Evolutionary conservation across 2,113 vertebrate species (phyloP).

Genomic region (Passer montanus): DNA sequence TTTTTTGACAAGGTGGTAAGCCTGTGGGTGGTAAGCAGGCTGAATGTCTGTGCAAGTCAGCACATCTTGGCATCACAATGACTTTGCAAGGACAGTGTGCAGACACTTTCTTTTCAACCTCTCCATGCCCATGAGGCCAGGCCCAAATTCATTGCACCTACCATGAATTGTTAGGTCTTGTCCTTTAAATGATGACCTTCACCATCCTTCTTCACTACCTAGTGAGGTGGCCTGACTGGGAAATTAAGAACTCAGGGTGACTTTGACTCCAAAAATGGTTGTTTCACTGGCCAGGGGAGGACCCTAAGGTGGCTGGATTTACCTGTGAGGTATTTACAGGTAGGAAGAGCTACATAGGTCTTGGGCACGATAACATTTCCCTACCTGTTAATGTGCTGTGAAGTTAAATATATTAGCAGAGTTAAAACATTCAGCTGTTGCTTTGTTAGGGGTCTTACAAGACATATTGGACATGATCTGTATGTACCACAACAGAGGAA

Average conservation of each 20-base stretch:
- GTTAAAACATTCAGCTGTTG: background rate
- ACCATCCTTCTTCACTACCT: background rate
- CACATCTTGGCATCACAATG: accelerated
- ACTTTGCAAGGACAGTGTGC: accelerated
- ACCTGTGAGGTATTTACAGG: background rate
- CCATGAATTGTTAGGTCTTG: background rate
- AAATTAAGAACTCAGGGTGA: background rate
- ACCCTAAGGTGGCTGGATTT: background rate
- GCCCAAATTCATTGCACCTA: background rate
- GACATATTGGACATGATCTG: background rate
- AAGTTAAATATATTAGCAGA: background rate
- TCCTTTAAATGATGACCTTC: background rate
- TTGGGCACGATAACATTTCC: background rate
- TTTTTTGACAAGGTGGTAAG: background rate
- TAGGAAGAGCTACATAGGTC: background rate
- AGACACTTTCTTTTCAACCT: background rate
- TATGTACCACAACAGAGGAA: background rate
- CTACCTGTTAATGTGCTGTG: background rate
- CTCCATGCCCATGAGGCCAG: background rate
- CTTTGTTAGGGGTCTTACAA: background rate
- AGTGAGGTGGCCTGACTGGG: background rate
- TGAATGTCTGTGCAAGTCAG: background rate
- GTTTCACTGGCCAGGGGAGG: background rate
- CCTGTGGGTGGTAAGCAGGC: background rate
- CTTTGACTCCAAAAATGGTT: background rate